A percentile compares a stretch with the other conserved stretches of the same genome.
Conservation (phyloP, 2,113 vertebrate species). For the Pimephales promelas region DNA sequence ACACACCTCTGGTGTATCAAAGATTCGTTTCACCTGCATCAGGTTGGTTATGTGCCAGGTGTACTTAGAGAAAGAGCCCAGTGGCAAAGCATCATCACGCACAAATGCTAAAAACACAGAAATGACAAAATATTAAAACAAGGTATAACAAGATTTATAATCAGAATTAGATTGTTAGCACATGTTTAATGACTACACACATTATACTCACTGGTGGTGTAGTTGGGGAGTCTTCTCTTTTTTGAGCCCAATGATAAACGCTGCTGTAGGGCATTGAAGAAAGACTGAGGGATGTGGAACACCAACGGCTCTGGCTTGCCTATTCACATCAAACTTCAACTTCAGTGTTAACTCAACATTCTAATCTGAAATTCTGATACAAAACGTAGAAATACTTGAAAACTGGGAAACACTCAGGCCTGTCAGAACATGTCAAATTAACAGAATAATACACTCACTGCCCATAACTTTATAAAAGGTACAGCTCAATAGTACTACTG, state of each 20-base stretch:
- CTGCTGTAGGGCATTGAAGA: conserved; percentile 90
- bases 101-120: conserved; percentile 77
- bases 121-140: conserved; percentile 33
- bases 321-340: conserved; percentile 55
- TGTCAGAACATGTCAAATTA: too few species aligned
- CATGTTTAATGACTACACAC: background rate
- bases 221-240: conserved; percentile 91
- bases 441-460: too few species aligned
- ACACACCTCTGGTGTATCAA: conserved; percentile 89
- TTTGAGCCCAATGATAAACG: conserved; percentile 86
- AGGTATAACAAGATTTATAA: background rate
- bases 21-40: conserved; percentile 88
- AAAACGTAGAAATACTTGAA: background rate
- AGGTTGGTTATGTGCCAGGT: conserved; percentile 91
- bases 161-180: background rate
- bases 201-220: conserved; percentile 81
- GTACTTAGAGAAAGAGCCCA: conserved; percentile 88
- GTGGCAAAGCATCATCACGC: conserved; percentile 81
- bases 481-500: too few species aligned
- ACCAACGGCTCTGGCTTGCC: conserved; percentile 88
- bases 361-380: background rate
- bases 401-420: background rate
- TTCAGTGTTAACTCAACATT: background rate
- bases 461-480: too few species aligned
- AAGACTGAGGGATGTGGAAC: conserved; percentile 89